Evolutionary conservation across 1,140 invertebrate species (phyloP).

Genomic region (Liolophura sinensis): DNA sequence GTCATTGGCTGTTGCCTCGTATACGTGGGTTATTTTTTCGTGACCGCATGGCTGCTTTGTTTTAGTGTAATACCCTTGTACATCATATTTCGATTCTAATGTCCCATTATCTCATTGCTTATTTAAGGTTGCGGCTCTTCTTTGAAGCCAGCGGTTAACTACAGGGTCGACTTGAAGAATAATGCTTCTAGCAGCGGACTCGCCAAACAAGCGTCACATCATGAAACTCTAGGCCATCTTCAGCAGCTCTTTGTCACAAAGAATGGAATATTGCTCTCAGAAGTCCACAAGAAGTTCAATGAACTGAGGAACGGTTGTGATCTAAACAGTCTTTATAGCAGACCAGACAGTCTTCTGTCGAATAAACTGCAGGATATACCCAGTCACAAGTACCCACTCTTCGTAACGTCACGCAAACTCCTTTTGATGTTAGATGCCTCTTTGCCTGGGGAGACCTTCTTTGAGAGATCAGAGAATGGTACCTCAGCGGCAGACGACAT

Average conservation of each 20-base stretch:
- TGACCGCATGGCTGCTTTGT: no score
- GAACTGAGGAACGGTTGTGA: constrained; percentile 32
- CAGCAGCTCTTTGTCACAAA: constrained; percentile 52
- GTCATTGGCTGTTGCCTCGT: no score
- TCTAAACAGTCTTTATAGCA: constrained; percentile 17
- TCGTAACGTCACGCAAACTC: constrained; percentile 38
- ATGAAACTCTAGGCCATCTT: constrained; percentile 8
- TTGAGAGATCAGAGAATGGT: constrained; percentile 35
- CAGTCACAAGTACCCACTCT: constrained; percentile 35
- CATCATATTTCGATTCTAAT: no score
- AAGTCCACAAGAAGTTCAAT: constrained; percentile 51
- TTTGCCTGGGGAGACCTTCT: constrained; percentile 29
- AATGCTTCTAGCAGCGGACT: no score
- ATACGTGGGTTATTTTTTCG: no score
- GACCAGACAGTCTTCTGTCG: constrained; percentile 26
- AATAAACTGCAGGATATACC: constrained; percentile 30
- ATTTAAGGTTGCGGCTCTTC: no score
- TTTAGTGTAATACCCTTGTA: no score
- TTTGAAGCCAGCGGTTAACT: no score
- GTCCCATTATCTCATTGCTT: no score
- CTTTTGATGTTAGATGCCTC: constrained; percentile 43
- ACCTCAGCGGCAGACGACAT: constrained; percentile 25
- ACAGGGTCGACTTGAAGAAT: no score
- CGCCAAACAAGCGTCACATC: no score
- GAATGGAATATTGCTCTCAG: constrained; percentile 45